Evolutionary conservation across 92 coral and sea anemone species (phyloP).

Genomic region (Bergia sp.): DNA sequence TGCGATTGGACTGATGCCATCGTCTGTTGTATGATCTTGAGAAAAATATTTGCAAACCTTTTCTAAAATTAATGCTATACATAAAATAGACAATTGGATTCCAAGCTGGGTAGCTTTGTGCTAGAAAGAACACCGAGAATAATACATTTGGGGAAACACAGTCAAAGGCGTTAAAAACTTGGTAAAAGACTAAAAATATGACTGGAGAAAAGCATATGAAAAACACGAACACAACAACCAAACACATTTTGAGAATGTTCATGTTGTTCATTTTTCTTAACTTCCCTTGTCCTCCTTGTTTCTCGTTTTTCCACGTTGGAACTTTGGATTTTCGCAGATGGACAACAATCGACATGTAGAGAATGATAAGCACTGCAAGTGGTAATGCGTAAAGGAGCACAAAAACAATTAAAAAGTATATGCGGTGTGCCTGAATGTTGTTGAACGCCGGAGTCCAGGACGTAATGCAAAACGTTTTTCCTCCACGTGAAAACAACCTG

Average conservation of each 20-base stretch:
- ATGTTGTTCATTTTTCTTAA: conserved; percentile 47
- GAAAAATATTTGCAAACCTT: not conserved
- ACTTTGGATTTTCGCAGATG: conserved; percentile 38
- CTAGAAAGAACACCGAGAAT: not conserved
- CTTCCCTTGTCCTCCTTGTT: conserved; percentile 26
- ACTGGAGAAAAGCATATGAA: conserved; percentile 62
- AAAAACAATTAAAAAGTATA: conserved; percentile 48
- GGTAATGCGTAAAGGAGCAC: conserved; percentile 52
- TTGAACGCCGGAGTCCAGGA: conserved; percentile 43
- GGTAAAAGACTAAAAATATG: not conserved
- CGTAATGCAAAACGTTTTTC: conserved; percentile 34
- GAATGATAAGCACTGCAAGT: conserved; percentile 25
- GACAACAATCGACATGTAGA: conserved; percentile 50
- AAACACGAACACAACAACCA: conserved; percentile 45
- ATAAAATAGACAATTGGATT: conserved; percentile 35
- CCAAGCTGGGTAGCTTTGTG: conserved; percentile 41
- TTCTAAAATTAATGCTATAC: conserved; percentile 34
- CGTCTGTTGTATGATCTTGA: no score
- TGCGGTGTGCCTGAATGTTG: not conserved
- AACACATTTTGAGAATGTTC: conserved; percentile 55
- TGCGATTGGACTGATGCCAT: no score
- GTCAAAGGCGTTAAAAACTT: not conserved
- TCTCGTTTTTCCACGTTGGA: conserved; percentile 38
- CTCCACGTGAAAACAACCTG: conserved; percentile 11
- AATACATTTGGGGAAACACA: not conserved